Evolutionary conservation across 2,888 invertebrate genomes (phyloP).

Genomic region (Galerucella calmariensis): DNA sequence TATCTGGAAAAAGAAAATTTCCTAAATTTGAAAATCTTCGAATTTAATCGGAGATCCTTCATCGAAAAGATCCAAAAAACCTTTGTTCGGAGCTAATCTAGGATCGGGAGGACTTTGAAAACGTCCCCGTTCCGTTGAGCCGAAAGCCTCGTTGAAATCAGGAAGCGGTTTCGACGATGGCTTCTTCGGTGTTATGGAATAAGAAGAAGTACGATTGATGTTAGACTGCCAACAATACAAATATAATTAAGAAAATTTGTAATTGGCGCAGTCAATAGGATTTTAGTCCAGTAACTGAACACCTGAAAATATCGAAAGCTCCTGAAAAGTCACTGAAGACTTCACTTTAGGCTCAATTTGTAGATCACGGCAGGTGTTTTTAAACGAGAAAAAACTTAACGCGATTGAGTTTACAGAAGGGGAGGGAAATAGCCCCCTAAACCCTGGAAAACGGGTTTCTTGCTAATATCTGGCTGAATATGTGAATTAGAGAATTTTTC

Average conservation of each 20-base stretch:
- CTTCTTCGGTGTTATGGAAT: slow-evolving; percentile 43
- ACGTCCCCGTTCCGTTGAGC: slow-evolving; percentile 87
- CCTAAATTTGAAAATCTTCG: slow-evolving; percentile 57
- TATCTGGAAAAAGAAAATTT: background rate
- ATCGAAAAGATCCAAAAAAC: slow-evolving; percentile 59
- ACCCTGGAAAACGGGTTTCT: no score
- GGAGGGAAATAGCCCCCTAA: no score
- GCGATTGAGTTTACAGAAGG: no score
- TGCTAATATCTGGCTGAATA: no score
- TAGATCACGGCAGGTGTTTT: no score
- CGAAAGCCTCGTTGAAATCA: slow-evolving; percentile 87
- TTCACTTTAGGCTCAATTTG: no score
- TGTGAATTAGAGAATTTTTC: no score
- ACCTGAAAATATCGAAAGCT: no score
- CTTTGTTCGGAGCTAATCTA: slow-evolving; percentile 56
- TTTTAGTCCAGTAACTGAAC: no score
- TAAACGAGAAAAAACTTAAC: no score
- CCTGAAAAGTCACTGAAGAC: no score
- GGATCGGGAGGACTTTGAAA: slow-evolving; percentile 68
- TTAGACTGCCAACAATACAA: slow-evolving; percentile 16
- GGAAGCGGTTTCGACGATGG: slow-evolving; percentile 71
- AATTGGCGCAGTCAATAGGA: background rate
- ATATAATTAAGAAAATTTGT: background rate
- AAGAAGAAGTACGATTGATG: background rate
- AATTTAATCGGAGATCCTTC: slow-evolving; percentile 53